These are phyloP conservation scores for Henricia sp. DNA, from an alignment of 53 echinoderm and acorn worm species.

Conservation along the genomic window DNA sequence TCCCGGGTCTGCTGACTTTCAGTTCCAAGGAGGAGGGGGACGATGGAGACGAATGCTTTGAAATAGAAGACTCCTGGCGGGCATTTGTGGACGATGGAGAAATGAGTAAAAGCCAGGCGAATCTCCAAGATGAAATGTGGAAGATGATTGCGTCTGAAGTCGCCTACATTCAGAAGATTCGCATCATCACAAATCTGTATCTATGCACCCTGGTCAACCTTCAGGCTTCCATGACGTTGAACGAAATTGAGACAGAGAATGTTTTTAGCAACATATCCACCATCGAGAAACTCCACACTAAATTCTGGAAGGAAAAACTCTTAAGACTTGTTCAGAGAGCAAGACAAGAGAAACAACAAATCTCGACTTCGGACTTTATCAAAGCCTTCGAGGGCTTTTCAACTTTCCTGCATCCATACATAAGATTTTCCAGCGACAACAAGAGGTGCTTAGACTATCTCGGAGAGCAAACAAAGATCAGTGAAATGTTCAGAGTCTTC, in stretches of 20 bases:
- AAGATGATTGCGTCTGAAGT: slow-evolving; percentile 79
- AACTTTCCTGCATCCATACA: slow-evolving; percentile 77
- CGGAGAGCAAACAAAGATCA: slow-evolving; percentile 62
- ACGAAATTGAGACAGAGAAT: slow-evolving; percentile 84
- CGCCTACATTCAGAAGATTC: slow-evolving; percentile 75
- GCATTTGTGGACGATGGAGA: slow-evolving; percentile 58
- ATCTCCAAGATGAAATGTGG: slow-evolving; percentile 93
- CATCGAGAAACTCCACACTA: slow-evolving; percentile 78
- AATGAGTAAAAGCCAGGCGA: slow-evolving; percentile 68
- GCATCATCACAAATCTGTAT: slow-evolving; percentile 74
- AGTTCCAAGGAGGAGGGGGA: slow-evolving; percentile 52
- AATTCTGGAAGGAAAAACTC: slow-evolving; percentile 86
- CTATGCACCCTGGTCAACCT: not conserved
- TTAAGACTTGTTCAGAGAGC: slow-evolving; percentile 54
- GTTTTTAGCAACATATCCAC: slow-evolving; percentile 86
- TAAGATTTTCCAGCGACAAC: slow-evolving; percentile 78
- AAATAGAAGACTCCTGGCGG: slow-evolving; percentile 76
- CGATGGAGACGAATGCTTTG: slow-evolving; percentile 53
- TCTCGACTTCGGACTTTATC: slow-evolving; percentile 54
- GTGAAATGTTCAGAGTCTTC: slow-evolving; percentile 72
- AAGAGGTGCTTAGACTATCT: slow-evolving; percentile 73
- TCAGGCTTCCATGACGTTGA: not conserved
- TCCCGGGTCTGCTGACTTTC: slow-evolving; percentile 67
- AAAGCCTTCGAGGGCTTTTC: slow-evolving; percentile 78
- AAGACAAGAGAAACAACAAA: slow-evolving; percentile 35